Base-by-base conservation (phyloP, 2,113 vertebrate genomes). In the Corydoras maculifer region DNA sequence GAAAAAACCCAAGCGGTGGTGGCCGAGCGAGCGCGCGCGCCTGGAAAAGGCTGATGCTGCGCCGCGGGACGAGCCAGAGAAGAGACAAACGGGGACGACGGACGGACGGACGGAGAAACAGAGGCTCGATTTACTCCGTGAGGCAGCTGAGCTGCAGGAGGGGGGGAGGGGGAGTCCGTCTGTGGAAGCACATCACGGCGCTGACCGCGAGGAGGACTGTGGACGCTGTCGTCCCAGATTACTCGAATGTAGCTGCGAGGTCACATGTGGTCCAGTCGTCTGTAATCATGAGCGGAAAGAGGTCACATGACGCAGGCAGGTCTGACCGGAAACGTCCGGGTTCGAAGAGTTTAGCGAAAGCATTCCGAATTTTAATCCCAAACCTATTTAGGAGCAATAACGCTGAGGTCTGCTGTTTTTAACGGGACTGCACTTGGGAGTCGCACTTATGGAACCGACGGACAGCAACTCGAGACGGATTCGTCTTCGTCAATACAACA, bases 301-400 rank as follows among this genome's bases (percentile, higher is more conserved):
- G 59, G 49, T 63, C 30, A 61, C 54, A 11, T 62, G 67, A 54
- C 58, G 70, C 30, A 60, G 35, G 35, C 35, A 43, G 35, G 35
- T 2, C 35, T 43, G 35, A 43, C 4, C 35, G 35, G 35, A 43
- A 43, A 43, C 35, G 35, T 4, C 35, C 7, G 35, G 35, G 58
- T 48, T 68, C 58, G 53, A 14, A 15, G 32, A 50, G 32, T 66
- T 65, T 43, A 43, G 35, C 64, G 49, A 53, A 15, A 74, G 58
- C 69, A 64, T 5, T 63, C 48, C 14, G 55, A 53, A 12, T 53
- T 53, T 66, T 29, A 51, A 67, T 66, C 25, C 14, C 58, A 10
- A 68, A 13, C 62, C 54, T 29, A 70, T 35, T 65, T 67, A 8
- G 55, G 57, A 78, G 77, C 77, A 78, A 78, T 78, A 78, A 78